These are phyloP conservation scores for Sipha maydis DNA, from an alignment of 2,888 invertebrate genomes.

Conservation along the genomic window DNA sequence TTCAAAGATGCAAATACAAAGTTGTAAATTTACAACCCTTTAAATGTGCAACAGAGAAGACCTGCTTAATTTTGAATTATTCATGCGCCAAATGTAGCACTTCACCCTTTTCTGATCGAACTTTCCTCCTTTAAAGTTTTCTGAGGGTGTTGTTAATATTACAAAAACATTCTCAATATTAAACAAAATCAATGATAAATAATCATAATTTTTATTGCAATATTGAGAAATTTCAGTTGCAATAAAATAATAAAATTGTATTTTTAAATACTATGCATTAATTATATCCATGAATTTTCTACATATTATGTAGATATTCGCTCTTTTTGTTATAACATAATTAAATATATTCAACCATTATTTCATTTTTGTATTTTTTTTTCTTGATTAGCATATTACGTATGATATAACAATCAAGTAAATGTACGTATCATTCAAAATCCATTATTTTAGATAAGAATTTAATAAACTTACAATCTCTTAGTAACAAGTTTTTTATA, in stretches of 20 bases:
- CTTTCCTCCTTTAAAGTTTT: constrained; percentile 7
- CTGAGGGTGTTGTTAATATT: constrained; percentile 13
- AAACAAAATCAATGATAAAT: background rate
- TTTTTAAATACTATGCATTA: background rate
- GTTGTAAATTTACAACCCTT: constrained; percentile 34
- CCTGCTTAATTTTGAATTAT: constrained; percentile 53
- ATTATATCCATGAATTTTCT: background rate
- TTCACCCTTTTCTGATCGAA: constrained; percentile 21
- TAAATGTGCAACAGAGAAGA: constrained; percentile 36
- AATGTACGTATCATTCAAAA: no score
- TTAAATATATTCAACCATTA: no score
- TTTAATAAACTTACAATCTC: no score
- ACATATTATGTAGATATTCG: no score
- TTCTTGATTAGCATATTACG: no score
- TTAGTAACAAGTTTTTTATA: no score
- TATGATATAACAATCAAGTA: no score
- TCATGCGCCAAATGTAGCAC: constrained; percentile 35
- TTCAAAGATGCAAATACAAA: constrained; percentile 1
- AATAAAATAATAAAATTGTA: background rate
- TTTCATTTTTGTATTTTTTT: no score
- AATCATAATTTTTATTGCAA: background rate
- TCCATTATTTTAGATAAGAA: no score
- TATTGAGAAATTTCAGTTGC: background rate
- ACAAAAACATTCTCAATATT: background rate
- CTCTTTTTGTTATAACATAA: no score